A percentile compares a stretch with the other conserved stretches of the same genome.
phyloP scores from a whole-genome alignment of 2,113 vertebrate genomes.

The Pedionomus torquatus region DNA sequence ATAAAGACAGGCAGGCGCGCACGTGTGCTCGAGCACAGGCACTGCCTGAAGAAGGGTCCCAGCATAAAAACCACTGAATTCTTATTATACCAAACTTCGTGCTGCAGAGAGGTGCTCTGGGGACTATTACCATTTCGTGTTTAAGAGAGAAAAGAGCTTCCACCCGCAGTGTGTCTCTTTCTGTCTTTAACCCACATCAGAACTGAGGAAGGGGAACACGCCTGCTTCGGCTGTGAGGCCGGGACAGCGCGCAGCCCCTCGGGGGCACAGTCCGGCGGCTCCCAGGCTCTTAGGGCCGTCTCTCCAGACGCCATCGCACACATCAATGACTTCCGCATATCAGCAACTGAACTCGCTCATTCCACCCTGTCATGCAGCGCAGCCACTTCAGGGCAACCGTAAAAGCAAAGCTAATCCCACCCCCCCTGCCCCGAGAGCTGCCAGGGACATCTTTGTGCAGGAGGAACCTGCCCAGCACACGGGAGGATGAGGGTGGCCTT shows the following conservation, averaged over 20 bases:
- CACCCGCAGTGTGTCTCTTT: neutral
- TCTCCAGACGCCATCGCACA: neutral
- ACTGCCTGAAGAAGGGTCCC: neutral
- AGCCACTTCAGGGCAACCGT: neutral
- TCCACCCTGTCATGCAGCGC: neutral
- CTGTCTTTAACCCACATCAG: neutral
- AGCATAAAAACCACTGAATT: neutral
- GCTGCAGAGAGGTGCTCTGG: neutral
- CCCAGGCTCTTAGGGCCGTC: neutral
- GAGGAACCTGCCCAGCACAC: neutral
- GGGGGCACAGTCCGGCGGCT: neutral
- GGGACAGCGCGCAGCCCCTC: neutral
- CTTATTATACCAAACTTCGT: neutral
- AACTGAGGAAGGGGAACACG: neutral
- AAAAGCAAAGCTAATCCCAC: rapidly evolving
- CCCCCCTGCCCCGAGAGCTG: neutral
- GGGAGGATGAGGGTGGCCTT: rapidly evolving
- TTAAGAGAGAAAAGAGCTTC: neutral
- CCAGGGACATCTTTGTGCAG: neutral
- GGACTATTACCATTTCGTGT: neutral
- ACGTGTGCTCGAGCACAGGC: neutral
- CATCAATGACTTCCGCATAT: neutral
- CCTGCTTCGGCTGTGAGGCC: neutral
- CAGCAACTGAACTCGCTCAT: neutral
- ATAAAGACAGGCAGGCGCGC: neutral